phyloP scores from a whole-genome alignment of 2,888 invertebrate species.

The Alsophila aescularia region DNA sequence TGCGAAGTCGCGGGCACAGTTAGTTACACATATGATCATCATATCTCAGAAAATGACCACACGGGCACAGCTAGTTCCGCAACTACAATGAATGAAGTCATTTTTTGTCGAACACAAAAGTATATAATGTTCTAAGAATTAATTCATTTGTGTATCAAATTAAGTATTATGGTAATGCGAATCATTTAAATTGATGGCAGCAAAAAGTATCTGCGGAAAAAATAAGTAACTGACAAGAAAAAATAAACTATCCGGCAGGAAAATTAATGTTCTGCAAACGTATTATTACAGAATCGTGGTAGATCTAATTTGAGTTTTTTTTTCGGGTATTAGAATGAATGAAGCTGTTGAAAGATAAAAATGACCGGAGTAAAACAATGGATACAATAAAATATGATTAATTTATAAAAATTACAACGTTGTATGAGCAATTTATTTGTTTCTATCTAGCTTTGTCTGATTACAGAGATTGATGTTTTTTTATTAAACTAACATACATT shows the following conservation, averaged over 20 bases:
- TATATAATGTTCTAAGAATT: slow-evolving; percentile 22
- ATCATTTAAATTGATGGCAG: slow-evolving; percentile 35
- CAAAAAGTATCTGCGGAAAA: too few species aligned
- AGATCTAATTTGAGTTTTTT: slow-evolving; percentile 16
- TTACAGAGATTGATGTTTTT: too few species aligned
- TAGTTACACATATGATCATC: too few species aligned
- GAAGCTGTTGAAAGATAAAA: slow-evolving; percentile 16
- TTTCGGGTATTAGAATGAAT: slow-evolving; percentile 12
- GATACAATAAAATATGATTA: too few species aligned
- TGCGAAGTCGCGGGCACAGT: too few species aligned
- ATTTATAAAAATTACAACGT: too few species aligned
- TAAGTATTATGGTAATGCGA: slow-evolving; percentile 36
- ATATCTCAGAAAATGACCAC: too few species aligned
- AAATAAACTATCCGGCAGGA: slow-evolving; percentile 23
- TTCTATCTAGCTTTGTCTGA: too few species aligned
- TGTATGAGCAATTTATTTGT: too few species aligned
- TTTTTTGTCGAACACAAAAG: slow-evolving; percentile 26
- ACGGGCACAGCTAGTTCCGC: too few species aligned
- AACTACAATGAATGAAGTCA: slow-evolving; percentile 16
- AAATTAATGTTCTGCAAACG: slow-evolving; percentile 29
- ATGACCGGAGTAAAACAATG: too few species aligned
- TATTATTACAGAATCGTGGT: slow-evolving; percentile 29
- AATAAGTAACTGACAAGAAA: slow-evolving; percentile 6
- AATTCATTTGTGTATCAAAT: slow-evolving; percentile 35
- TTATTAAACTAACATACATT: too few species aligned